These are phyloP conservation scores for Acipenser transmontanus DNA, from an alignment of 2,797 vertebrate genomes.

Conservation along the genomic window DNA sequence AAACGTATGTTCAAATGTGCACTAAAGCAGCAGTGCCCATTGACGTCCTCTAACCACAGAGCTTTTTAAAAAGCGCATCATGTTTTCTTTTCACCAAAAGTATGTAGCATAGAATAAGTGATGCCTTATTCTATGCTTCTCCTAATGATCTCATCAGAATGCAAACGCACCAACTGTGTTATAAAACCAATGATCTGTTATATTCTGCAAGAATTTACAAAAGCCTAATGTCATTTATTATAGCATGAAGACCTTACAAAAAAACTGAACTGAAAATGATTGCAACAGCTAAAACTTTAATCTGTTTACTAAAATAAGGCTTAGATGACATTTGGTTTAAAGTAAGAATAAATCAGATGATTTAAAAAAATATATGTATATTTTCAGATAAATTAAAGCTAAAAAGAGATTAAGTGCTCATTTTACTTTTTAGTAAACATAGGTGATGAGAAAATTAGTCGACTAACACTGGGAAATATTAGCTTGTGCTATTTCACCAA, in stretches of 20 bases:
- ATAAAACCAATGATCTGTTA: constrained; percentile 86
- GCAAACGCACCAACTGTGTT: constrained; percentile 82
- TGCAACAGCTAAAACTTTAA: constrained; percentile 51
- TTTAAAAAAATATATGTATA: too few relatives aligned
- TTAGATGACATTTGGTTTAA: constrained; percentile 15
- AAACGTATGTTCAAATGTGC: background rate
- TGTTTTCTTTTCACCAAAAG: constrained; percentile 31
- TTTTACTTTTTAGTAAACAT: too few relatives aligned
- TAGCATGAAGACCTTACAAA: constrained; percentile 68
- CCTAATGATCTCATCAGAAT: constrained; percentile 85
- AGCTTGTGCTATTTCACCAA: too few relatives aligned
- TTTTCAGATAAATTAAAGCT: too few relatives aligned
- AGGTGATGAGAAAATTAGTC: too few relatives aligned
- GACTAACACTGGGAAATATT: too few relatives aligned
- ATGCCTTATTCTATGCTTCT: constrained; percentile 74
- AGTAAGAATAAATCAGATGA: too few relatives aligned
- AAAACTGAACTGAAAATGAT: constrained; percentile 51
- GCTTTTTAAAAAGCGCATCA: background rate
- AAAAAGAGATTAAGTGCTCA: too few relatives aligned
- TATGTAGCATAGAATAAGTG: too few relatives aligned
- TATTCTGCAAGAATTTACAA: constrained; percentile 84
- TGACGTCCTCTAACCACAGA: background rate
- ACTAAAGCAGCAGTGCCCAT: background rate
- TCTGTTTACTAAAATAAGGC: constrained; percentile 32
- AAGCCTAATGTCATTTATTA: constrained; percentile 83